phyloP scores from a whole-genome alignment of 2,888 invertebrate species.

The Dryocosmus kuriphilus region DNA sequence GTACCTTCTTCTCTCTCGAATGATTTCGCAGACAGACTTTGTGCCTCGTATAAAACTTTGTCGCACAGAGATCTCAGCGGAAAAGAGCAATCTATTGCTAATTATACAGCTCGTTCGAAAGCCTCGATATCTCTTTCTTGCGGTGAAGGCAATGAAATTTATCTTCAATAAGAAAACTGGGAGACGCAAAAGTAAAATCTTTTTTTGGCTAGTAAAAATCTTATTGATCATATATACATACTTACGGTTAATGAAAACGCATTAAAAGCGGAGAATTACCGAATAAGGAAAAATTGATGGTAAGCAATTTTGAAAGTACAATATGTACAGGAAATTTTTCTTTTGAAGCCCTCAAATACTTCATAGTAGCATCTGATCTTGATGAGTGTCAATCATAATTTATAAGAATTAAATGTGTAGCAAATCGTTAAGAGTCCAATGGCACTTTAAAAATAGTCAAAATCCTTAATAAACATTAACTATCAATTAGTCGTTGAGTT shows the following conservation, averaged over 20 bases:
- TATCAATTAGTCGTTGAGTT: not conserved
- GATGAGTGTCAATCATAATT: not conserved
- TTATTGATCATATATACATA: conserved; percentile 35
- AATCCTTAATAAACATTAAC: not conserved
- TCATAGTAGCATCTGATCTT: conserved; percentile 11
- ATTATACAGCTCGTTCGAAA: not conserved
- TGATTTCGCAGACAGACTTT: conserved; percentile 3
- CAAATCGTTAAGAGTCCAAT: not conserved
- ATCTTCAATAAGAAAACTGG: conserved; percentile 7
- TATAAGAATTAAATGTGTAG: not conserved
- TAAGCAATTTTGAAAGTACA: conserved; percentile 4
- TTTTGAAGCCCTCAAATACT: conserved; percentile 16
- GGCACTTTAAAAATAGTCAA: conserved; percentile 22
- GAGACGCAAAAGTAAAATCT: conserved; percentile 3
- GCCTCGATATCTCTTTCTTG: not conserved
- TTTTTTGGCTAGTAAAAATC: conserved; percentile 21
- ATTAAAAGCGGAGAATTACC: not conserved
- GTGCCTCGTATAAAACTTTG: conserved; percentile 23
- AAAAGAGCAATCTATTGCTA: conserved; percentile 32
- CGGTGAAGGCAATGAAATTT: conserved; percentile 6
- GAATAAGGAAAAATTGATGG: not conserved
- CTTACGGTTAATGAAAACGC: conserved; percentile 11
- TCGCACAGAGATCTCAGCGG: not conserved
- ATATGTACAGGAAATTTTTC: not conserved
- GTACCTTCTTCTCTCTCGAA: conserved; percentile 45